Percentiles rank a stretch among this genome's conserved stretches.
Conservation (phyloP, 2,797 vertebrate species). For the Dallia pectoralis region DNA sequence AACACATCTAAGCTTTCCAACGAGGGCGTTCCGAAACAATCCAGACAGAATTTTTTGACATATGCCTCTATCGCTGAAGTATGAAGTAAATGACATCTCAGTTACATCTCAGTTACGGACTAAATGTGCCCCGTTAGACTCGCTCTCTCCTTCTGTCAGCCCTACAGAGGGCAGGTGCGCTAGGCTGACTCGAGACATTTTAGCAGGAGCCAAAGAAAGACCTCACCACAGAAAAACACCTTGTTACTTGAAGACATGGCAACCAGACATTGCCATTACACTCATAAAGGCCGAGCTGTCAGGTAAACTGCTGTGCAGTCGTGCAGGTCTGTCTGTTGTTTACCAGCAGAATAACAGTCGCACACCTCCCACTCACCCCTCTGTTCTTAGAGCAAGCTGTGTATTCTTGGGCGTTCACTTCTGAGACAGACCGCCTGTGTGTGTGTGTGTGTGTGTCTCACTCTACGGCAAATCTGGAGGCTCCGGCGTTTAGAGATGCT, state of each 20-base stretch:
- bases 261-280: conserved; percentile 26
- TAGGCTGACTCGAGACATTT: conserved; percentile 16
- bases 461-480: conserved; percentile 25
- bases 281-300: conserved; percentile 35
- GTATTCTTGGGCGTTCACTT: conserved; percentile 31
- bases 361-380: conserved; percentile 13
- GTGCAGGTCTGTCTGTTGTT: conserved; percentile 15
- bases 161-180: conserved; percentile 24
- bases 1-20: conserved; percentile 15
- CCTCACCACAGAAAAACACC: conserved; percentile 34
- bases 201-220: conserved; percentile 41
- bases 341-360: conserved; percentile 40
- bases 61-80: conserved; percentile 15
- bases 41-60: conserved; percentile 26
- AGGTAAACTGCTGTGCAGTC: conserved; percentile 33
- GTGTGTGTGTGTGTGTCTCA: conserved; percentile 31
- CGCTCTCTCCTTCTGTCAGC: conserved; percentile 20
- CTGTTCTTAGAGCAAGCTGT: conserved; percentile 14
- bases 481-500: conserved; percentile 42
- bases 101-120: conserved; percentile 20
- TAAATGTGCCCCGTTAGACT: conserved; percentile 29
- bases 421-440: conserved; percentile 34
- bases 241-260: conserved; percentile 45
- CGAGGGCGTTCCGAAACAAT: conserved; percentile 11
- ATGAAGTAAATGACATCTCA: too few relatives aligned